Conservation (phyloP, 2,797 vertebrate species). For the Mormyrops attenuatus region DNA sequence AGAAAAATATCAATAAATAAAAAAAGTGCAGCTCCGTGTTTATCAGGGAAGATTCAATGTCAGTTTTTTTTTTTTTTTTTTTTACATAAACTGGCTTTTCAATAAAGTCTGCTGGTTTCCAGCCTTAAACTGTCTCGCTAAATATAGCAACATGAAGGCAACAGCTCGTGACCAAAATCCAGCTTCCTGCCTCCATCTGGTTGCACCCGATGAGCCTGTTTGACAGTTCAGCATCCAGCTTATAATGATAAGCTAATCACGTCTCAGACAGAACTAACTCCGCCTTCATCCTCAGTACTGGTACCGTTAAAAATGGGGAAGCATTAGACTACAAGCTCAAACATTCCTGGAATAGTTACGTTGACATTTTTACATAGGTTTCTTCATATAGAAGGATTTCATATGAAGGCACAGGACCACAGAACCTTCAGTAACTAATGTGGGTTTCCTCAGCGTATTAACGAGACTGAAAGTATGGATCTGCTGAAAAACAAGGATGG, state of each 20-base stretch:
- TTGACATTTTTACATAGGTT: background rate
- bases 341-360: background rate
- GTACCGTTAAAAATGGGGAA: background rate
- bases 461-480: too few relatives aligned
- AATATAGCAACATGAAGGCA: conserved; percentile 5
- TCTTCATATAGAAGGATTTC: background rate
- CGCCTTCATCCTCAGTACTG: background rate
- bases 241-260: background rate
- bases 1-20: conserved; percentile 6
- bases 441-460: background rate
- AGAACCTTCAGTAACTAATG: background rate
- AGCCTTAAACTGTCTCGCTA: background rate
- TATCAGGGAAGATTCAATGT: conserved; percentile 1
- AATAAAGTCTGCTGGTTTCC: background rate
- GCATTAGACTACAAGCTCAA: background rate
- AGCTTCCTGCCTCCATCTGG: background rate
- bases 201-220: background rate
- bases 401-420: background rate
- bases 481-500: background rate
- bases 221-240: background rate
- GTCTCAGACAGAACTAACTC: background rate
- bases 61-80: background rate
- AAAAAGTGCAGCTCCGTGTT: background rate
- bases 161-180: background rate
- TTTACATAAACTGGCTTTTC: background rate